Base-by-base conservation (phyloP, 2,888 invertebrate species). In the Trichopria drosophilae region DNA sequence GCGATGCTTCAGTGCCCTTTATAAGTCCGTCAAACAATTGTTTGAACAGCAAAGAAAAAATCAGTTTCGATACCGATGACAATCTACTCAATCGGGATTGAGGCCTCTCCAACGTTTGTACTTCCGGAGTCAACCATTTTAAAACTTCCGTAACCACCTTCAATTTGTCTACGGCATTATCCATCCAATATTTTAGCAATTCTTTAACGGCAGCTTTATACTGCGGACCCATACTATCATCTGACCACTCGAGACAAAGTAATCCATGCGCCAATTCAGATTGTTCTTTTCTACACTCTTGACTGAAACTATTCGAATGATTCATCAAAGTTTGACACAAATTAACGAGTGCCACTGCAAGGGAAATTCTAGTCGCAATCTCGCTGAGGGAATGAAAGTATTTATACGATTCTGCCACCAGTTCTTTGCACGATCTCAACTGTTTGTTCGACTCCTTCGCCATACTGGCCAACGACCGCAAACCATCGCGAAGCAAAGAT, bases 41-140 rank as follows among this genome's bases (percentile, higher is more conserved):
- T 59, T 84, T 81, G 62, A 83, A 87, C 3, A 90, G 72, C 58
- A 88, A 75, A 6, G 84, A 80, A 63, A 89, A 88, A 68, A 83
- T 87, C 1, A 73, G 75, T 70, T 75, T 80, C 58, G 80, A 84
- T 41, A 90, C 82, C 45, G 85, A 82, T 20, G 82, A 82, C 48
- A 88, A 80, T 40, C 80, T 80, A 28, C 70, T 74, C 10, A 90
- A 72, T 2, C 77, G 76, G 64, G 82, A 83, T 55, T 83, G 82
- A 55, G 81, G 81, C 15, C 76, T 77, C 63, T 81, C 79, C 10
- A 88, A 73, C 10, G 75, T 68, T 41, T 75, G 70, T 5, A 81
- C 80, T 71, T 90, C 85, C 2, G 78, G 77, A 6, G 80, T 79
- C 57, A 82, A 66, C 65, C 80, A 77, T 32, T 78, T 63, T 7